Conservation (phyloP, 2,888 invertebrate genomes). For the Octonoba sinensis region DNA sequence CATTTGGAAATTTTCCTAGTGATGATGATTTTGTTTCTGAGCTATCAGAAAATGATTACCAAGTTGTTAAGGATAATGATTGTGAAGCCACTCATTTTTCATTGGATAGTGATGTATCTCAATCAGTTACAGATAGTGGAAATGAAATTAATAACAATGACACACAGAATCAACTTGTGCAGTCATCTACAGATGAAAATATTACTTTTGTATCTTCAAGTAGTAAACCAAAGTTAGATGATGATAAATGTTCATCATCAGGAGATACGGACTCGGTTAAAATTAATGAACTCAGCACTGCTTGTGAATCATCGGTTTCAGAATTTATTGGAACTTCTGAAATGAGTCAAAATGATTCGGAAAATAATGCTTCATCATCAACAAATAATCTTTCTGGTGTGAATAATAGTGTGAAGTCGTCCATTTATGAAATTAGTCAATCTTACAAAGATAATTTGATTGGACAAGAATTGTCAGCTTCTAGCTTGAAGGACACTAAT, state of each 20-base stretch:
- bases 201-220: background rate
- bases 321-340: background rate
- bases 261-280: constrained; percentile 7
- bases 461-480: too few species aligned
- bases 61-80: background rate
- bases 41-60: background rate
- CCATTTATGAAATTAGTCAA: constrained; percentile 38
- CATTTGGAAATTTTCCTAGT: background rate
- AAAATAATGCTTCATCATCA: background rate
- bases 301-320: background rate
- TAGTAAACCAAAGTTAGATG: background rate
- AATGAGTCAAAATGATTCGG: background rate
- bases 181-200: constrained; percentile 28
- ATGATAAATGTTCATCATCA: constrained; percentile 32
- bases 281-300: background rate
- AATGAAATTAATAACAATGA: background rate
- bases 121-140: too few species aligned
- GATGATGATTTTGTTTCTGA: background rate
- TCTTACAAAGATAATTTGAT: constrained; percentile 12
- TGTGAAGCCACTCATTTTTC: background rate
- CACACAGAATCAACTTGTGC: constrained; percentile 12
- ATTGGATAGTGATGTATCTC: too few species aligned
- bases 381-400: too few species aligned
- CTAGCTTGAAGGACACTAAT: too few species aligned
- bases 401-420: background rate